phyloP scores from a whole-genome alignment of 1,140 invertebrate genomes.

The Orius laevigatus region DNA sequence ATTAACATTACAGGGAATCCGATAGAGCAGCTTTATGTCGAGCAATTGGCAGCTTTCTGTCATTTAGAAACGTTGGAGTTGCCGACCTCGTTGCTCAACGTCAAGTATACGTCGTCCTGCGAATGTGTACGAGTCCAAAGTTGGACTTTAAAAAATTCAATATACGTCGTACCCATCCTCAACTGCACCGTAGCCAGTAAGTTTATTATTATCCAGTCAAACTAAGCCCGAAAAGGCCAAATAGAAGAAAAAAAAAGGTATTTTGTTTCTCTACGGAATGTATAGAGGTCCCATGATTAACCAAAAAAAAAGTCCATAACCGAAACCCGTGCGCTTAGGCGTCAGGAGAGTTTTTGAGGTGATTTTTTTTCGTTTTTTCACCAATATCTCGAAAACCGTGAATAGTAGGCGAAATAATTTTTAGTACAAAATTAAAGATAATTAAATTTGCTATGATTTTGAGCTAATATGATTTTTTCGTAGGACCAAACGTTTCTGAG shows the following conservation, averaged over 20 bases:
- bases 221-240: too few species aligned
- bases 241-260: neutral
- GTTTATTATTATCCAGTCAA: neutral
- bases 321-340: neutral
- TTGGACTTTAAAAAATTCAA: slow-evolving; percentile 13
- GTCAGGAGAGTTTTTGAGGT: too few species aligned
- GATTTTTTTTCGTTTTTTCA: too few species aligned
- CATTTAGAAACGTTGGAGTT: slow-evolving; percentile 13
- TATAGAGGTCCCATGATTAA: too few species aligned
- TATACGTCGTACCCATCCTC: slow-evolving; percentile 9
- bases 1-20: slow-evolving; percentile 17
- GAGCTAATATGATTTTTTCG: too few species aligned
- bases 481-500: too few species aligned
- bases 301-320: too few species aligned
- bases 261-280: too few species aligned
- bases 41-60: slow-evolving; percentile 16
- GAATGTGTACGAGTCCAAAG: slow-evolving; percentile 10
- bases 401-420: too few species aligned
- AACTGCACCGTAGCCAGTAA: slow-evolving; percentile 15
- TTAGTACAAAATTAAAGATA: too few species aligned
- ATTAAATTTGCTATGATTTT: too few species aligned
- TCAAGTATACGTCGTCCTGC: slow-evolving; percentile 5
- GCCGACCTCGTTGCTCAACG: slow-evolving; percentile 6
- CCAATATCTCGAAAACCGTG: neutral
- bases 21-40: slow-evolving; percentile 10